These are phyloP conservation scores for Pungitius pungitius DNA, from an alignment of 2,113 vertebrate species.

Conservation along the genomic window DNA sequence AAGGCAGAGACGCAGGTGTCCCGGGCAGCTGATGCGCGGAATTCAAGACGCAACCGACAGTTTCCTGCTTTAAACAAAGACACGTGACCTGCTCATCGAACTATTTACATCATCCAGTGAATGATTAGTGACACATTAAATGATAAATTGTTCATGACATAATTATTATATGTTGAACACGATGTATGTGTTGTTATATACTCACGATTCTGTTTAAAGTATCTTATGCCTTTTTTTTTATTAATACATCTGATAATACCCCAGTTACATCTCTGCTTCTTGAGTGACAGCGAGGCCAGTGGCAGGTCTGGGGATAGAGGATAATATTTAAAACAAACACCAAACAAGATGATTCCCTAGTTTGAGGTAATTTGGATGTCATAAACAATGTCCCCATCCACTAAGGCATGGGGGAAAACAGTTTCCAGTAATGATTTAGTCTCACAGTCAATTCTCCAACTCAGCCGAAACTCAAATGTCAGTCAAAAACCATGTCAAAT, in stretches of 20 bases:
- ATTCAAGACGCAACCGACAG: constrained; percentile 32
- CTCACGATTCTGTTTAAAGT: too few species aligned
- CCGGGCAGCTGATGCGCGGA: constrained; percentile 15
- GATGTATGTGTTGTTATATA: neutral
- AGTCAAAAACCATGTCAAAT: constrained; percentile 56
- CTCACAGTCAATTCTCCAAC: neutral
- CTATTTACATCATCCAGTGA: neutral
- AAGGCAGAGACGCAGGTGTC: neutral
- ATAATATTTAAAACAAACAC: neutral
- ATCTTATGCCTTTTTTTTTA: too few species aligned
- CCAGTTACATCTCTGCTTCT: neutral
- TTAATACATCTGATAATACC: neutral
- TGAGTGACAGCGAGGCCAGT: neutral
- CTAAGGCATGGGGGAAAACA: neutral
- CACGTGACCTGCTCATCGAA: constrained; percentile 58
- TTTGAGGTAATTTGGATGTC: neutral
- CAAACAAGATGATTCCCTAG: neutral
- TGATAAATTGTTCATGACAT: neutral
- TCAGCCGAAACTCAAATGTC: constrained; percentile 17
- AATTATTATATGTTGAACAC: neutral
- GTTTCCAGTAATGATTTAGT: constrained; percentile 41
- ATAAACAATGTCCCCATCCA: constrained; percentile 3
- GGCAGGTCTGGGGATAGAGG: neutral
- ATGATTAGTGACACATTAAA: neutral
- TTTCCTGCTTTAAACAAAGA: constrained; percentile 73